A percentile compares a stretch with the other conserved stretches of the same genome.
Evolutionary conservation across 2,797 vertebrate genomes (phyloP).

Genomic region (Scolopax rusticola): DNA sequence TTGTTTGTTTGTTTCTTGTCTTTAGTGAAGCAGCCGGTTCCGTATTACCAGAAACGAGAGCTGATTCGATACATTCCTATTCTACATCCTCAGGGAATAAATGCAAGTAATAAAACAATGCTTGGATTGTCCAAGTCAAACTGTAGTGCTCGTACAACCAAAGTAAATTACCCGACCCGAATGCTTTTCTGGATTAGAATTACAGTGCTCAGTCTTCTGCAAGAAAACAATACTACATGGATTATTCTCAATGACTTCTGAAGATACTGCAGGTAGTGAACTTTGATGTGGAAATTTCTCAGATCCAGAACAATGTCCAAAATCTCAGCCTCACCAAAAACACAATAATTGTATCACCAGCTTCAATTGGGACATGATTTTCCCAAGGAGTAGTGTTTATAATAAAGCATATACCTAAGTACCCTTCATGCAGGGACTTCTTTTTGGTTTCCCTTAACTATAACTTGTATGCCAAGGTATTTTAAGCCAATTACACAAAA

Average conservation of each 20-base stretch:
- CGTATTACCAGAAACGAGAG: background rate
- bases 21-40: background rate
- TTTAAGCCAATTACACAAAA: background rate
- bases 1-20: background rate
- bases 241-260: background rate
- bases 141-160: rapidly evolving
- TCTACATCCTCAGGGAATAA: background rate
- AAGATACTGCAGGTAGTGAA: background rate
- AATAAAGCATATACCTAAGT: background rate
- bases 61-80: background rate
- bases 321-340: background rate
- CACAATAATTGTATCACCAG: background rate
- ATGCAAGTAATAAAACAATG: background rate
- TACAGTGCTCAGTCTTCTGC: background rate
- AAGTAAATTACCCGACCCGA: background rate
- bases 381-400: background rate
- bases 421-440: rapidly evolving
- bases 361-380: background rate
- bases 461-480: background rate
- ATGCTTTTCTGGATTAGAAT: background rate
- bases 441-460: background rate
- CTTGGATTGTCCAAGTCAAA: background rate
- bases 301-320: background rate
- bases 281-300: background rate
- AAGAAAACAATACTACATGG: background rate